phyloP scores from a whole-genome alignment of 1,140 invertebrate genomes.

The Uloborus diversus region DNA sequence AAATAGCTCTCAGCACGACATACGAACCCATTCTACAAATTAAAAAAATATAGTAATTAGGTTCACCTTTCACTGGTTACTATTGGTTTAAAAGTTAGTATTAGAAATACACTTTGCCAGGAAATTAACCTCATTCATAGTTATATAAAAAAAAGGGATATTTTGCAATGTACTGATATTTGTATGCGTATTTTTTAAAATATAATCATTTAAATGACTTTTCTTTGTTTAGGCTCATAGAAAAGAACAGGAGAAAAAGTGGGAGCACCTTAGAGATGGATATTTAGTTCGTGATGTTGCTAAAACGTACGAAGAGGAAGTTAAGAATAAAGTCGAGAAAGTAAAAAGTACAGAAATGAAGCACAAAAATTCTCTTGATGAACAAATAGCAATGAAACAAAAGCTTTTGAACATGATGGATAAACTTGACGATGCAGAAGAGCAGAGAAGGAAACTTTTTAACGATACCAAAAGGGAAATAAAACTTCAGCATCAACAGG shows the following conservation, averaged over 20 bases:
- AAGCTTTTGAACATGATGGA: not conserved
- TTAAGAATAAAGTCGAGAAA: not conserved
- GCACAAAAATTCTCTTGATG: conserved; percentile 7
- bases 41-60: no score
- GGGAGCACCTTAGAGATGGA: conserved; percentile 27
- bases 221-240: not conserved
- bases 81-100: no score
- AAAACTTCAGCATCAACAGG: conserved; percentile 4
- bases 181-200: no score
- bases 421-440: conserved; percentile 7
- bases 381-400: not conserved
- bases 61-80: no score
- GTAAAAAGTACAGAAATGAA: not conserved
- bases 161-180: no score
- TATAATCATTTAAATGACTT: not conserved
- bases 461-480: conserved; percentile 25
- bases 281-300: conserved; percentile 8
- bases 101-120: no score
- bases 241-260: conserved; percentile 4
- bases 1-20: no score
- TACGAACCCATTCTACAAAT: no score
- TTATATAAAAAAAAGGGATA: no score
- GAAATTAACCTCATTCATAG: no score
- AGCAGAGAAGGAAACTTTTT: not conserved
- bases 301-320: not conserved